These are phyloP conservation scores for Nipponacmea schrenckii DNA, from an alignment of 2,888 invertebrate genomes.

Conservation along the genomic window DNA sequence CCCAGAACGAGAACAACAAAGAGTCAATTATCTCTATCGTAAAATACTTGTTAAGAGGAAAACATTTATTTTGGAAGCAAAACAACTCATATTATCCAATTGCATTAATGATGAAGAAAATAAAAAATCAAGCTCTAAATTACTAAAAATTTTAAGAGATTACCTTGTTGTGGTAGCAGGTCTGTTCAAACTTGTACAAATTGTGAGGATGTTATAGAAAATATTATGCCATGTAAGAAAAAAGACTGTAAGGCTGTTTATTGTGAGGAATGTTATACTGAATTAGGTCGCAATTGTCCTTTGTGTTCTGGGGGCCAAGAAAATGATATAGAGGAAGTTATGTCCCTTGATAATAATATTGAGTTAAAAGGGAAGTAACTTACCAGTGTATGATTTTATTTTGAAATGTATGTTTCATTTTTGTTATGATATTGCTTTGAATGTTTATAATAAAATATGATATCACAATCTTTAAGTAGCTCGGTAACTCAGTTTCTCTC, in stretches of 20 bases:
- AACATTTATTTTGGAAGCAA: background rate
- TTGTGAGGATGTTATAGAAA: background rate
- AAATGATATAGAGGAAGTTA: background rate
- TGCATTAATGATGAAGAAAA: background rate
- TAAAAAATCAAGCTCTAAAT: background rate
- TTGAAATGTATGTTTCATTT: too few species aligned
- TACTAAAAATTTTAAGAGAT: background rate
- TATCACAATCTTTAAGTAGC: too few species aligned
- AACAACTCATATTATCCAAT: background rate
- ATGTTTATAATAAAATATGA: too few species aligned
- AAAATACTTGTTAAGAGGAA: constrained; percentile 14
- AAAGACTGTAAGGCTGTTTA: constrained; percentile 8
- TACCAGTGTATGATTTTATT: too few species aligned
- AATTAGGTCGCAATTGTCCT: constrained; percentile 4
- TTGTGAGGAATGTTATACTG: constrained; percentile 11
- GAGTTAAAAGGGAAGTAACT: too few species aligned
- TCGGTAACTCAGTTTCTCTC: too few species aligned
- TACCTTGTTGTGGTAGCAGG: too few species aligned
- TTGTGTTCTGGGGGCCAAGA: constrained; percentile 6
- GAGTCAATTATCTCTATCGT: constrained; percentile 15
- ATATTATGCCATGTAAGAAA: background rate
- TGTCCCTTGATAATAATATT: too few species aligned
- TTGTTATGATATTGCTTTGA: too few species aligned
- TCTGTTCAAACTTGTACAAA: background rate
- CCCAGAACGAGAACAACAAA: constrained; percentile 11